A percentile compares a stretch with the other conserved stretches of the same genome.
Conservation (phyloP, 1,140 invertebrate genomes). For the Metaphire vulgaris region DNA sequence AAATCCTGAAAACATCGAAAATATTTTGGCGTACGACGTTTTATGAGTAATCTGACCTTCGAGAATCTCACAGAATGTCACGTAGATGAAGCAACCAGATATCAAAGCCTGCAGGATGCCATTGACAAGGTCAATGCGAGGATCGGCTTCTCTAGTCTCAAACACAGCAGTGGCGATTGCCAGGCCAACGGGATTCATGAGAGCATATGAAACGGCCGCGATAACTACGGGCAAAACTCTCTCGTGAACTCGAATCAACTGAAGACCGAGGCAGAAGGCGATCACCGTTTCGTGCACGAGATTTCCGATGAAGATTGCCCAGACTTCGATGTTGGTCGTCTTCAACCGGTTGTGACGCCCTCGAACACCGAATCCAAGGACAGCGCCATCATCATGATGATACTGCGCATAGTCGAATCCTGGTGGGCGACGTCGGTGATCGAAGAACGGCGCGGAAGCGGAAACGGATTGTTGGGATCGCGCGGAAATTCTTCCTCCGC, state of each 20-base stretch:
- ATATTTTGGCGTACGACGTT: slow-evolving; percentile 13
- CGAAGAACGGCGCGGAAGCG: slow-evolving; percentile 11
- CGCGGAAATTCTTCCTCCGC: background rate
- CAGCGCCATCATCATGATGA: slow-evolving; percentile 39
- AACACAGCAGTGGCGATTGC: slow-evolving; percentile 53
- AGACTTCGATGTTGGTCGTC: slow-evolving; percentile 33
- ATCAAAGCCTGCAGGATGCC: slow-evolving; percentile 64
- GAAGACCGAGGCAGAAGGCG: slow-evolving; percentile 51
- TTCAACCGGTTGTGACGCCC: slow-evolving; percentile 47
- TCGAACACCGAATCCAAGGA: slow-evolving; percentile 45
- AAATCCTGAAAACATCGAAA: slow-evolving; percentile 25
- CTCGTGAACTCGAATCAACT: slow-evolving; percentile 37
- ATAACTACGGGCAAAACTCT: slow-evolving; percentile 32
- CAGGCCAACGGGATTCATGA: slow-evolving; percentile 63
- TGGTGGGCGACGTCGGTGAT: slow-evolving; percentile 20
- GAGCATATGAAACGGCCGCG: slow-evolving; percentile 53
- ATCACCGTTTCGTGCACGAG: slow-evolving; percentile 53
- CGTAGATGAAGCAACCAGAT: slow-evolving; percentile 82
- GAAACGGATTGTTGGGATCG: slow-evolving; percentile 13
- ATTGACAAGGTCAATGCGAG: slow-evolving; percentile 47
- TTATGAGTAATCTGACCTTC: slow-evolving; percentile 54
- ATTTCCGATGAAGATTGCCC: slow-evolving; percentile 51
- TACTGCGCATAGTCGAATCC: slow-evolving; percentile 27
- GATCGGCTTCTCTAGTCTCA: slow-evolving; percentile 15
- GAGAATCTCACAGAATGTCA: slow-evolving; percentile 84